Evolutionary conservation across 1,140 invertebrate genomes (phyloP).

Genomic region (Macrosteles quadrilineatus): DNA sequence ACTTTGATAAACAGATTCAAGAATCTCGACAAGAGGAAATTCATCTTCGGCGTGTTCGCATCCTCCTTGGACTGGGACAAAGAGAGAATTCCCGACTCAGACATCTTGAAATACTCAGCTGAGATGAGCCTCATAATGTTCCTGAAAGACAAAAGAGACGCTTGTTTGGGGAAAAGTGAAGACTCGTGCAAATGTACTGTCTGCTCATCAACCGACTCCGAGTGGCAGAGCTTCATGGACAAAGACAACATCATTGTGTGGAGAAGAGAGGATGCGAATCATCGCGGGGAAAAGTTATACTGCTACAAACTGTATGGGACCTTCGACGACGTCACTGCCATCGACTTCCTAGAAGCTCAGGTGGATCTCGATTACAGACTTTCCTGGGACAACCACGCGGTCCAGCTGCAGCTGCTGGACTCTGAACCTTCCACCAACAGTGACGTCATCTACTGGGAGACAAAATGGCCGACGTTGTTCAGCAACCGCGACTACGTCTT

Average conservation of each 20-base stretch:
- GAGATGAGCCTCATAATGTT: no score
- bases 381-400: constrained; percentile 77
- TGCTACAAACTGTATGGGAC: constrained; percentile 85
- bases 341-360: constrained; percentile 80
- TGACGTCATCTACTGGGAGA: constrained; percentile 85
- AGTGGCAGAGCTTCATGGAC: constrained; percentile 78
- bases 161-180: no score
- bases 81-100: no score
- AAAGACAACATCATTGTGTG: constrained; percentile 78
- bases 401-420: constrained; percentile 66
- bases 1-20: no score
- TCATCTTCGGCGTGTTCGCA: no score
- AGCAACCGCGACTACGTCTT: constrained; percentile 87
- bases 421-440: constrained; percentile 60
- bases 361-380: constrained; percentile 77
- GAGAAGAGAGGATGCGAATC: constrained; percentile 66
- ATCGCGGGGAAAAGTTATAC: constrained; percentile 61
- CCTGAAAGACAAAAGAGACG: no score
- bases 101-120: no score
- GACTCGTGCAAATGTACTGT: no score
- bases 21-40: no score
- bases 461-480: constrained; percentile 83
- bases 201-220: constrained; percentile 33
- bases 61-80: no score
- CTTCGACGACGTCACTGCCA: constrained; percentile 73